Percentiles rank a stretch among this genome's conserved stretches.
Evolutionary conservation across 2,113 vertebrate species (phyloP).

Genomic region (Thalassoma bifasciatum): DNA sequence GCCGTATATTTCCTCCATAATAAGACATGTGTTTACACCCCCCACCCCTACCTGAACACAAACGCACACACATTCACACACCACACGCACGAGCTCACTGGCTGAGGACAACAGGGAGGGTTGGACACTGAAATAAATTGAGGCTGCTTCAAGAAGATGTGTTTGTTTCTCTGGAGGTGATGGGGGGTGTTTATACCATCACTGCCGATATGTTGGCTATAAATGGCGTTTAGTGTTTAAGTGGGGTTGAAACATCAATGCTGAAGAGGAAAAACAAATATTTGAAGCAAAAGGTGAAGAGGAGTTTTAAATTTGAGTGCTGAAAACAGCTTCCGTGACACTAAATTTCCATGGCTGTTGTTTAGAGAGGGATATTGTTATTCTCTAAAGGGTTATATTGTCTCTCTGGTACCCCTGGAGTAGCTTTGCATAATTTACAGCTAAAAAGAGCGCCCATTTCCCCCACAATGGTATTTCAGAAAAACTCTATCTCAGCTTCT

Average conservation of each 20-base stretch:
- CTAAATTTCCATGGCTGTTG: background rate
- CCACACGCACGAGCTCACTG: slow-evolving; percentile 12
- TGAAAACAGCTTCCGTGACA: slow-evolving; percentile 18
- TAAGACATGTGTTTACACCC: slow-evolving; percentile 43
- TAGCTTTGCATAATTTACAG: no score
- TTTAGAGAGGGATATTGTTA: no score
- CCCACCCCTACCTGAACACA: background rate
- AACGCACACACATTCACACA: background rate
- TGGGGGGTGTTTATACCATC: background rate
- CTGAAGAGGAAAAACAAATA: background rate
- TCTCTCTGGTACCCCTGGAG: no score
- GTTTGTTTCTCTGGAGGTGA: slow-evolving; percentile 1
- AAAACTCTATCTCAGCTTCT: no score
- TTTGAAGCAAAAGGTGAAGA: background rate
- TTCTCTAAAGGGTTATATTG: no score
- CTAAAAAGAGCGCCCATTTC: no score
- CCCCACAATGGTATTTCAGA: no score
- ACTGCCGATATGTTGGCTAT: slow-evolving; percentile 1
- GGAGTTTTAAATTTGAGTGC: slow-evolving; percentile 12
- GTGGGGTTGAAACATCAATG: background rate
- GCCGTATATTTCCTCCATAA: slow-evolving; percentile 48
- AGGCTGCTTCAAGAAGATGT: background rate
- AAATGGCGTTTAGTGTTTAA: slow-evolving; percentile 6
- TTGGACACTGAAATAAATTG: background rate
- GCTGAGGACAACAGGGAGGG: slow-evolving; percentile 2